These are phyloP conservation scores for Pteronotus mesoamericanus DNA, from an alignment of 2,797 vertebrate genomes.

Conservation along the genomic window DNA sequence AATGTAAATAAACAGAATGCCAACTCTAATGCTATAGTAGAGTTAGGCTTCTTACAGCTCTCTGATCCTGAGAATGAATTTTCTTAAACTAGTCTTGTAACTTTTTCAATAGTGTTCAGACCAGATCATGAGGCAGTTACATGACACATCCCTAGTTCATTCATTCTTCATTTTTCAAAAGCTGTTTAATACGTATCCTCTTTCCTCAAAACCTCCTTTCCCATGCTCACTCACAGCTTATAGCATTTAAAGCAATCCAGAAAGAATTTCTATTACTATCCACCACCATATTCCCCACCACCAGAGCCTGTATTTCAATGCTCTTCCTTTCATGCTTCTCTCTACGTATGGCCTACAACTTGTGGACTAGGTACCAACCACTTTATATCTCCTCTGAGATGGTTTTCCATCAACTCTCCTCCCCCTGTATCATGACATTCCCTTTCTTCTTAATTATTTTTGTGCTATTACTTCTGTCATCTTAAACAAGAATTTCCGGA, in stretches of 20 bases:
- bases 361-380: background rate
- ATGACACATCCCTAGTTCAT: background rate
- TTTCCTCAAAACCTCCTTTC: background rate
- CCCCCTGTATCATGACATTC: background rate
- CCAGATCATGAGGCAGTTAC: background rate
- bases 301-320: accelerated
- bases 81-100: background rate
- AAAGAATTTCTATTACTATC: background rate
- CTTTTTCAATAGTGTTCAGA: background rate
- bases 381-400: background rate
- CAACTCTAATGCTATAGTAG: background rate
- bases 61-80: background rate
- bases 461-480: background rate
- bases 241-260: background rate
- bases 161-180: background rate
- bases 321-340: background rate
- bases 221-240: background rate
- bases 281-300: background rate
- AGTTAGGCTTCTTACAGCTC: background rate
- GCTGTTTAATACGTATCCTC: background rate
- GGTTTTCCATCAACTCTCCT: background rate
- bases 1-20: background rate
- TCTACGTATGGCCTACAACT: background rate
- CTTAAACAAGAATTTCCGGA: background rate
- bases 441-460: background rate